Evolutionary conservation across 2,797 vertebrate species (phyloP).

Genomic region (Clamator glandarius): DNA sequence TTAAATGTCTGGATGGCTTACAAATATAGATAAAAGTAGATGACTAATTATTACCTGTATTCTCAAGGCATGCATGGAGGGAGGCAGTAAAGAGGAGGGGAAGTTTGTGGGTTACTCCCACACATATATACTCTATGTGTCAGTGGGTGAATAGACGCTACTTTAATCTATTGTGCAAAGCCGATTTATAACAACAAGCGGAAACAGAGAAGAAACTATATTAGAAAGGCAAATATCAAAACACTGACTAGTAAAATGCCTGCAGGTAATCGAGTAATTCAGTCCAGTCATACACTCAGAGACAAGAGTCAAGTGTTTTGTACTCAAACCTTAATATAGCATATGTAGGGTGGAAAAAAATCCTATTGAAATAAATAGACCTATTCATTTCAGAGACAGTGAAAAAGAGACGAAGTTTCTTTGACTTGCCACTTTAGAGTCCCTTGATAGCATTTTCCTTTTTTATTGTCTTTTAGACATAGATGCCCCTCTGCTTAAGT

Average conservation of each 20-base stretch:
- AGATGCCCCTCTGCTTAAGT: constrained; percentile 72
- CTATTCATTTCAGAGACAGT: constrained; percentile 74
- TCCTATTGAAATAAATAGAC: constrained; percentile 69
- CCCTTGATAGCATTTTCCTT: constrained; percentile 73
- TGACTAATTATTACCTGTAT: constrained; percentile 67
- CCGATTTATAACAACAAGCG: constrained; percentile 60
- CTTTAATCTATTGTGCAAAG: constrained; percentile 62
- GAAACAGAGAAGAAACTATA: constrained; percentile 60
- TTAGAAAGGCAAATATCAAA: constrained; percentile 67
- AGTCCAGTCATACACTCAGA: constrained; percentile 9
- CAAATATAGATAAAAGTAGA: constrained; percentile 64
- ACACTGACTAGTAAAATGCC: constrained; percentile 50
- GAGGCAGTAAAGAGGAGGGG: constrained; percentile 56
- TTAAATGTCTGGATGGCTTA: constrained; percentile 40
- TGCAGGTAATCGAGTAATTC: constrained; percentile 42
- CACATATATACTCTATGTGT: constrained; percentile 64
- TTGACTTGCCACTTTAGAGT: constrained; percentile 70
- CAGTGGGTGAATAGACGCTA: constrained; percentile 48
- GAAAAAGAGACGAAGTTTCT: constrained; percentile 70
- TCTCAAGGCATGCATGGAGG: constrained; percentile 48
- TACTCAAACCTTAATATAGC: constrained; percentile 44
- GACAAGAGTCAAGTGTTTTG: constrained; percentile 62
- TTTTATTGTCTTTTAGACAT: constrained; percentile 76
- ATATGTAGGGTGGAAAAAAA: constrained; percentile 22
- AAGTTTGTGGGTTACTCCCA: constrained; percentile 68